Conservation (phyloP, 2,797 vertebrate genomes). For the Iguana delicatissima region DNA sequence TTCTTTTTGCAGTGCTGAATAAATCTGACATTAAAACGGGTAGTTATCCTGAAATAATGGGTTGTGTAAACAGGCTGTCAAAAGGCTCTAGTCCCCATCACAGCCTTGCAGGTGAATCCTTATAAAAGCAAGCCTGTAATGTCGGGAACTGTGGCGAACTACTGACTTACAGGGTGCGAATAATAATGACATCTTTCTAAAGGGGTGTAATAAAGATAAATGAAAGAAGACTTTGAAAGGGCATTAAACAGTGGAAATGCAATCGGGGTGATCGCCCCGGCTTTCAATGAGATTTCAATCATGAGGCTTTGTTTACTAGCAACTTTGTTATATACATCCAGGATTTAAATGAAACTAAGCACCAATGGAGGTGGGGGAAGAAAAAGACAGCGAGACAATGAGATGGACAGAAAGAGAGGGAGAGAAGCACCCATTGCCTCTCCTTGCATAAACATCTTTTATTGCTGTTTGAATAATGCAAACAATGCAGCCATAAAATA, state of each 20-base stretch:
- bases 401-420: slow-evolving; percentile 19
- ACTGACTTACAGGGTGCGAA: background rate
- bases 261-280: background rate
- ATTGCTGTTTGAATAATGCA: slow-evolving; percentile 67
- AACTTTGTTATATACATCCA: background rate
- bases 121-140: background rate
- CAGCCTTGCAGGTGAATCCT: background rate
- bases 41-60: background rate
- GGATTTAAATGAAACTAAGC: background rate
- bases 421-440: background rate
- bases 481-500: slow-evolving; percentile 67
- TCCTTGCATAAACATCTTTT: slow-evolving; percentile 54
- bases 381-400: background rate
- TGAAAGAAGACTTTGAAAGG: slow-evolving; percentile 3
- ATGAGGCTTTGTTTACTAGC: background rate
- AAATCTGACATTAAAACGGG: background rate
- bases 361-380: fast-evolving
- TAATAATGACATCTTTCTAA: slow-evolving; percentile 2
- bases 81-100: background rate
- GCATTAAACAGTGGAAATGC: background rate
- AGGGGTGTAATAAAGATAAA: slow-evolving; percentile 26
- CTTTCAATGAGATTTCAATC: slow-evolving; percentile 12
- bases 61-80: background rate
- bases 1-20: background rate
- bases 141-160: background rate